These are phyloP conservation scores for Tromatobia lineatoria DNA, from an alignment of 2,888 invertebrate genomes.

Conservation along the genomic window DNA sequence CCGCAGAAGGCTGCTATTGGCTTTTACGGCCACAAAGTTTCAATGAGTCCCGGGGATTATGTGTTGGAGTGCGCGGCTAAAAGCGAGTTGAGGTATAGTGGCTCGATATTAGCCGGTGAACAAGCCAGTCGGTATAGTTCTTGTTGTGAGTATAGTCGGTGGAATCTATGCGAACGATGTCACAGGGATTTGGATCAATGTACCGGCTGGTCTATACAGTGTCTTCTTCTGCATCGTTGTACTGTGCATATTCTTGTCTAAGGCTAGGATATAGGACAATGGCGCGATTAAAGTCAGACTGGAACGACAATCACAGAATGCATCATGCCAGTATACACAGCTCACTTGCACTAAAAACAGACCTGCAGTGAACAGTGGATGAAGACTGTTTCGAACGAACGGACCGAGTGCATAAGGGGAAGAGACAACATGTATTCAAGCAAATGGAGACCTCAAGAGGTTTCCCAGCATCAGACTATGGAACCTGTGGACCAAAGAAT, in stretches of 20 bases:
- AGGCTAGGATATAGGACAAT: slow-evolving; percentile 74
- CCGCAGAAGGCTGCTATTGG: slow-evolving; percentile 70
- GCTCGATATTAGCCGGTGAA: slow-evolving; percentile 77
- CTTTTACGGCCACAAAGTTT: slow-evolving; percentile 79
- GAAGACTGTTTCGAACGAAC: not conserved
- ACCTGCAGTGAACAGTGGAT: not conserved
- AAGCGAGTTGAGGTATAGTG: slow-evolving; percentile 55
- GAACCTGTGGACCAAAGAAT: slow-evolving; percentile 26
- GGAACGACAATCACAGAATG: slow-evolving; percentile 36
- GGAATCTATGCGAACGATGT: slow-evolving; percentile 32
- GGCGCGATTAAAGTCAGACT: slow-evolving; percentile 75
- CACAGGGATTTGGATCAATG: slow-evolving; percentile 65
- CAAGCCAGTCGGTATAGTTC: slow-evolving; percentile 47
- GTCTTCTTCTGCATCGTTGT: slow-evolving; percentile 22
- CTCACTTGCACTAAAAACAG: not conserved
- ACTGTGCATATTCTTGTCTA: slow-evolving; percentile 47
- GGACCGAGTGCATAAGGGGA: not conserved
- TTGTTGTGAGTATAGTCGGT: slow-evolving; percentile 24
- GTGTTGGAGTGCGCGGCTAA: slow-evolving; percentile 73
- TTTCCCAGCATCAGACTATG: slow-evolving; percentile 27
- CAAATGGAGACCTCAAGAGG: slow-evolving; percentile 51
- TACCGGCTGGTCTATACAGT: slow-evolving; percentile 24
- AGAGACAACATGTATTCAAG: slow-evolving; percentile 32
- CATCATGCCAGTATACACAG: not conserved
- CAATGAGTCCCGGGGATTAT: slow-evolving; percentile 81